phyloP scores from a whole-genome alignment of 2,888 invertebrate genomes.

The Hydrotaea cyrtoneurina region DNA sequence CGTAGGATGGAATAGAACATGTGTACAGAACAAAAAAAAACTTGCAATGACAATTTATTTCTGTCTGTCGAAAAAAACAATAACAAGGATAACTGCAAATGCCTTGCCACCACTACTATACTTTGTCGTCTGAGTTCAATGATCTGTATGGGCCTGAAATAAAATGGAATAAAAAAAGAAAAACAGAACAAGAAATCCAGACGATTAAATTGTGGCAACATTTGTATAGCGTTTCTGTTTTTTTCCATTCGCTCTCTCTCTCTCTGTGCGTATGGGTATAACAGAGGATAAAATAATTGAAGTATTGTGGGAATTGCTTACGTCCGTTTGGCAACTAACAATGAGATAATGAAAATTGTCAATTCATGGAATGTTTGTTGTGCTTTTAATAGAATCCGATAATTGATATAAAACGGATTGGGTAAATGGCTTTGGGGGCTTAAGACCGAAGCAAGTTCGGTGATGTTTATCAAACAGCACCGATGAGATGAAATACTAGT shows the following conservation, averaged over 20 bases:
- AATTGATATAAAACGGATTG: slow-evolving; percentile 1
- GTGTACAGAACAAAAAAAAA: background rate
- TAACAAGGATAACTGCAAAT: background rate
- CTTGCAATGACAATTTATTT: slow-evolving; percentile 11
- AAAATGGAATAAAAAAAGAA: background rate
- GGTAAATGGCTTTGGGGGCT: background rate
- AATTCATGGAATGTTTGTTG: background rate
- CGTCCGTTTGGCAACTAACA: background rate
- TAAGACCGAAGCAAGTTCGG: no score
- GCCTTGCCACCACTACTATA: background rate
- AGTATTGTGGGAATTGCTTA: slow-evolving; percentile 1
- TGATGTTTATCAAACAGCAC: no score
- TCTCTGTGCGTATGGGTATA: background rate
- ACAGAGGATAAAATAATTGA: slow-evolving; percentile 1
- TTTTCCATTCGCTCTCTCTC: no score
- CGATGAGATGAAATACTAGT: no score
- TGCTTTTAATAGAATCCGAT: background rate
- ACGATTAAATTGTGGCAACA: slow-evolving; percentile 26
- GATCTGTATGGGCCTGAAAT: background rate
- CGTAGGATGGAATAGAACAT: background rate
- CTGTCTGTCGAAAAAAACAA: background rate
- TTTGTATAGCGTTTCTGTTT: slow-evolving; percentile 6
- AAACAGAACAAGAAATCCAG: background rate
- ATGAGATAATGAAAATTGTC: slow-evolving; percentile 15
- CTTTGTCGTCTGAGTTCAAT: background rate